A percentile compares a stretch with the other conserved stretches of the same genome.
These are phyloP conservation scores for Gymnoscopelus microlampas DNA, from an alignment of 2,797 vertebrate species.

Conservation along the genomic window DNA sequence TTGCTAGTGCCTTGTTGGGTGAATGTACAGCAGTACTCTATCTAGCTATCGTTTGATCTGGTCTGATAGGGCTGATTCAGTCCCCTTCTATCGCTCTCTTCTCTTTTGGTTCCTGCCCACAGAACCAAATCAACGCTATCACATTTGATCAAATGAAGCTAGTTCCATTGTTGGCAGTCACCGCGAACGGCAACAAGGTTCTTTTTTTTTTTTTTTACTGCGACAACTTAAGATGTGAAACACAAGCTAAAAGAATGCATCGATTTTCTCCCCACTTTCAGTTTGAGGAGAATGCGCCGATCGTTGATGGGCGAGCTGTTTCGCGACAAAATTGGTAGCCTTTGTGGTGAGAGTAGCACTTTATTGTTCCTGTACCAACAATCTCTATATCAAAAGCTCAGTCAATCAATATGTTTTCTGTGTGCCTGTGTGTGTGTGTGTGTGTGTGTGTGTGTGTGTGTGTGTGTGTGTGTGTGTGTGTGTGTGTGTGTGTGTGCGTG, in stretches of 20 bases:
- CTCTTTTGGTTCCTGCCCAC: conserved; percentile 1
- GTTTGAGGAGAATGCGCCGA: not conserved
- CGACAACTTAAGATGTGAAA: not conserved
- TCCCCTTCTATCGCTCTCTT: not conserved
- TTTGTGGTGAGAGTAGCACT: not conserved
- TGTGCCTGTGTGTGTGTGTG: too few relatives aligned
- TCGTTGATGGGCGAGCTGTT: conserved; percentile 5
- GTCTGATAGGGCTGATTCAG: conserved; percentile 31
- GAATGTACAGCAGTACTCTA: conserved; percentile 13
- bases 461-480: too few relatives aligned
- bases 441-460: too few relatives aligned
- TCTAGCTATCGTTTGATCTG: conserved; percentile 44
- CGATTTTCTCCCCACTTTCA: too few relatives aligned
- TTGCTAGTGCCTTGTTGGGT: not conserved
- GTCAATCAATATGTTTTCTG: too few relatives aligned
- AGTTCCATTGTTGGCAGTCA: conserved; percentile 10
- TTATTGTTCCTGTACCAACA: not conserved
- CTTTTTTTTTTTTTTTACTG: not conserved
- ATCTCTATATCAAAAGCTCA: too few relatives aligned
- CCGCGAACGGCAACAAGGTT: not conserved
- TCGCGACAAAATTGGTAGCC: not conserved
- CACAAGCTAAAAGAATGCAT: conserved; percentile 1
- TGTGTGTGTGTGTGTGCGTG: too few relatives aligned
- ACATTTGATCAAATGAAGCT: conserved; percentile 37
- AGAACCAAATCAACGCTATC: conserved; percentile 31